Evolutionary conservation across 37 sponge, comb jelly and placozoan species (phyloP).

Genomic region (Dysidea cf. avara): DNA sequence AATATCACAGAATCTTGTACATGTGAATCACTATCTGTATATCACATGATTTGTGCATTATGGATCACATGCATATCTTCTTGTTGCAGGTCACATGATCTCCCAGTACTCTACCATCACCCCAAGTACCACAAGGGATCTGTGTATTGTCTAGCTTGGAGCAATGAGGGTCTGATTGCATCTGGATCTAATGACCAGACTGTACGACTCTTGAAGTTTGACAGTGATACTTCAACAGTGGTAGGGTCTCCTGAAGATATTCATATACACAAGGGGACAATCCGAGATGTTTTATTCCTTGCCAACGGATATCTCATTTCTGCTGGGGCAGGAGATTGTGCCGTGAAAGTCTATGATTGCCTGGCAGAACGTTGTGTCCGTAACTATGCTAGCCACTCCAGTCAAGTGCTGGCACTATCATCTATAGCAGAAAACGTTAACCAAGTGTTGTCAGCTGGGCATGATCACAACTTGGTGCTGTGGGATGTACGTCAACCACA

Average conservation of each 20-base stretch:
- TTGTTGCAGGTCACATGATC: neutral
- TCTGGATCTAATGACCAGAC: conserved; percentile 93
- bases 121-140: conserved; percentile 83
- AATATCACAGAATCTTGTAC: no score
- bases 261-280: conserved; percentile 53
- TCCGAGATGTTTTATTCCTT: conserved; percentile 75
- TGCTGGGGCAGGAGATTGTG: conserved; percentile 66
- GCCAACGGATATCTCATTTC: conserved; percentile 50
- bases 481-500: conserved; percentile 59
- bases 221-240: neutral
- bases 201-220: conserved; percentile 52
- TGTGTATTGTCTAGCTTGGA: conserved; percentile 92
- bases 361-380: conserved; percentile 12
- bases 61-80: neutral
- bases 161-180: conserved; percentile 61
- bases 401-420: conserved; percentile 60
- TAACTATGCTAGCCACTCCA: conserved; percentile 47
- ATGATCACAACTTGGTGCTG: conserved; percentile 57
- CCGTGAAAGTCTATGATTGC: conserved; percentile 51
- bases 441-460: conserved; percentile 63
- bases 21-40: neutral
- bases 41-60: neutral
- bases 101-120: conserved; percentile 17
- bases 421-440: neutral
- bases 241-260: neutral